phyloP scores from a whole-genome alignment of 2,113 vertebrate genomes.

The Perccottus glenii region DNA sequence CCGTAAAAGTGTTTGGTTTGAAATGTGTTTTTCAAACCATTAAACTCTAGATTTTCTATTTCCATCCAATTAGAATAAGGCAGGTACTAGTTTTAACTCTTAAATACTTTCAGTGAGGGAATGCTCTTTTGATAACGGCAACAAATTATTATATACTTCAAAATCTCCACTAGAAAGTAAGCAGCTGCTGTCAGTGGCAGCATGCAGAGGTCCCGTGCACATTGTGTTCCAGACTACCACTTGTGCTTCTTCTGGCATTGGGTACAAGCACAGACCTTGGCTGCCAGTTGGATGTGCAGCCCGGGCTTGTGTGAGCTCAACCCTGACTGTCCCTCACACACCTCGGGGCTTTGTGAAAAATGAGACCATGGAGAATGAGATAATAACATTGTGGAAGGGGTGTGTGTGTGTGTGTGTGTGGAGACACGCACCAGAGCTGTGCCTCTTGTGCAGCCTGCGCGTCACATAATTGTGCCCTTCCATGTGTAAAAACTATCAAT shows the following conservation, averaged over 20 bases:
- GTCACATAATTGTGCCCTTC: slow-evolving; percentile 65
- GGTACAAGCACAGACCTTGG: slow-evolving; percentile 54
- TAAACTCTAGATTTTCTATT: no score
- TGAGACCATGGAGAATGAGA: slow-evolving; percentile 70
- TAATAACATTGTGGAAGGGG: slow-evolving; percentile 64
- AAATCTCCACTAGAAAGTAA: slow-evolving; percentile 19
- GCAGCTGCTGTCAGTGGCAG: slow-evolving; percentile 27
- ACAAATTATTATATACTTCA: background rate
- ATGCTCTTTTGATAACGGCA: no score
- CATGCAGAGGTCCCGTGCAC: slow-evolving; percentile 12
- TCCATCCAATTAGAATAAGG: no score
- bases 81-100: no score
- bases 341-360: slow-evolving; percentile 66
- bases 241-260: slow-evolving; percentile 38
- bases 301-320: slow-evolving; percentile 66
- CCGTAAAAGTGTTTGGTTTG: no score
- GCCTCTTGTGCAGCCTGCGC: slow-evolving; percentile 3
- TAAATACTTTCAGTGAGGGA: no score
- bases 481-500: slow-evolving; percentile 76
- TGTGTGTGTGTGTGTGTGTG: slow-evolving; percentile 49
- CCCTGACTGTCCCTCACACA: slow-evolving; percentile 67
- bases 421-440: background rate
- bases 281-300: slow-evolving; percentile 52
- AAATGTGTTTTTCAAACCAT: no score
- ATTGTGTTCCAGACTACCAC: slow-evolving; percentile 29